Conservation (phyloP, 2,113 vertebrate genomes). For the Austrofundulus limnaeus region DNA sequence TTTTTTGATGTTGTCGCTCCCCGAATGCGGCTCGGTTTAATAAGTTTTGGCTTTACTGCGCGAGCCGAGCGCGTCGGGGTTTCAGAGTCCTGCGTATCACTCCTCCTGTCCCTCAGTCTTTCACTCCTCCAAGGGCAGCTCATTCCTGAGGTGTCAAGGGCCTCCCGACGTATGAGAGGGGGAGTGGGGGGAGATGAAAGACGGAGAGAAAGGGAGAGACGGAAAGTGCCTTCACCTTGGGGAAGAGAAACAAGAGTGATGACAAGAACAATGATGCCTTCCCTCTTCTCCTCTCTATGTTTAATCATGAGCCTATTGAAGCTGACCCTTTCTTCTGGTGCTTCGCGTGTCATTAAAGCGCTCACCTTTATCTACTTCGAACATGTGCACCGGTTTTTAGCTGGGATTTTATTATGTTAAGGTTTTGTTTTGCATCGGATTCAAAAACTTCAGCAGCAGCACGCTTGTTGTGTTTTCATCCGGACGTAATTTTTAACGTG, state of each 20-base stretch:
- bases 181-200: slow-evolving; percentile 45
- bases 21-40: neutral
- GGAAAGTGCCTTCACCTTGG: slow-evolving; percentile 63
- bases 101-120: slow-evolving; percentile 18
- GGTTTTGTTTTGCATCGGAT: slow-evolving; percentile 1
- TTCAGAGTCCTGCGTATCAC: slow-evolving; percentile 19
- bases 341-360: slow-evolving; percentile 52
- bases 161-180: slow-evolving; percentile 36
- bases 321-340: slow-evolving; percentile 48
- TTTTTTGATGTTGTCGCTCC: slow-evolving; percentile 10
- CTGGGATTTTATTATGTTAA: neutral
- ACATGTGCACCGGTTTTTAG: slow-evolving; percentile 1
- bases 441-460: neutral
- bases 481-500: too few relatives aligned
- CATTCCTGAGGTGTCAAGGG: slow-evolving; percentile 66
- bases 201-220: slow-evolving; percentile 23
- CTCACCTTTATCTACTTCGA: slow-evolving; percentile 38
- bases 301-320: slow-evolving; percentile 72
- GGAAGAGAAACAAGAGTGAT: slow-evolving; percentile 37
- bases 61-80: neutral
- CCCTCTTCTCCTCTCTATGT: slow-evolving; percentile 52
- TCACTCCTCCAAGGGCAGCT: slow-evolving; percentile 58
- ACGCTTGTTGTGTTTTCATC: neutral
- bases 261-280: slow-evolving; percentile 48
- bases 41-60: slow-evolving; percentile 6